A percentile compares a stretch with the other conserved stretches of the same genome.
phyloP scores from a whole-genome alignment of 2,797 vertebrate species.

The Smutsia gigantea region DNA sequence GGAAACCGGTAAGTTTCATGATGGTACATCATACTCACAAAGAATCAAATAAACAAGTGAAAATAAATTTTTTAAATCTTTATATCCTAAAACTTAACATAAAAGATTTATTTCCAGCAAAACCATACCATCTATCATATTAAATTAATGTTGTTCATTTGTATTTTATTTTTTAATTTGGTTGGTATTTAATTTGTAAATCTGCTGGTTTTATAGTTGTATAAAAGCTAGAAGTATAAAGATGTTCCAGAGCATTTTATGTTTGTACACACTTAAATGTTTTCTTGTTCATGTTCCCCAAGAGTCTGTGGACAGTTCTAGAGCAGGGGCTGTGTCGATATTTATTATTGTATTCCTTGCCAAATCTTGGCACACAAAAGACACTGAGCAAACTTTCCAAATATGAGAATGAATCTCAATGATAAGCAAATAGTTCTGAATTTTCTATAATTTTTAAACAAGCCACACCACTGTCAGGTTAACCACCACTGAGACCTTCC shows the following conservation, averaged over 20 bases:
- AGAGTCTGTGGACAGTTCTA: neutral
- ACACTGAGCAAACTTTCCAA: neutral
- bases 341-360: neutral
- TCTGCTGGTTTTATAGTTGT: neutral
- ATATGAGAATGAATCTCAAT: neutral
- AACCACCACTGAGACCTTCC: neutral
- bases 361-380: neutral
- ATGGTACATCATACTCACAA: neutral
- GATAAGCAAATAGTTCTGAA: neutral
- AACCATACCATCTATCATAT: neutral
- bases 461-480: neutral
- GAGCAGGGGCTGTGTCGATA: neutral
- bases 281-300: neutral
- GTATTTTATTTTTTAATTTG: constrained; percentile 46
- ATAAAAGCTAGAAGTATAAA: constrained; percentile 38
- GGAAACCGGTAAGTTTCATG: neutral
- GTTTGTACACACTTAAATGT: neutral
- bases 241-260: neutral
- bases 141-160: constrained; percentile 17
- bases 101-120: neutral
- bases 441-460: constrained; percentile 13
- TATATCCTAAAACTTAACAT: neutral
- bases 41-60: neutral
- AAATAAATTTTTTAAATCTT: neutral
- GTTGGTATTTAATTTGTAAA: constrained; percentile 14